Base-by-base conservation (phyloP, 2,888 invertebrate species). In the Meghimatium bilineatum region DNA sequence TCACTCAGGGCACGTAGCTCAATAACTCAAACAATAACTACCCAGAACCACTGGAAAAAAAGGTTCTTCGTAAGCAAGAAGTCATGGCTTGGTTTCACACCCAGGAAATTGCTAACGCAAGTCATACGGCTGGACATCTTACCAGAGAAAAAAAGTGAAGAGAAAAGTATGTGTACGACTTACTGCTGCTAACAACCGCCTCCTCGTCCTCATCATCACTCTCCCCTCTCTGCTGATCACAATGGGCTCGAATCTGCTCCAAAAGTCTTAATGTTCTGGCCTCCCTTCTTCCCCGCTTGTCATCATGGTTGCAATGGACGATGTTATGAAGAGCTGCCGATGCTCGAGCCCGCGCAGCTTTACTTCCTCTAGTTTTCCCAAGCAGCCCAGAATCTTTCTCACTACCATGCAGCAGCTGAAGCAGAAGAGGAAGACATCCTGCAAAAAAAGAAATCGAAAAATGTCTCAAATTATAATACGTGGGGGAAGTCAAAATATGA, bases 251-350 rank as follows among this genome's bases (percentile, higher is more conserved):
- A 83, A 97, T 96, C 94, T 97, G 97, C 93, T 98, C 98, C 88
- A 99, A 95, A 81, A 98, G 95, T 86, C 97, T 95, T 91, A 99
- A 95, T 3, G 99, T 97, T 92, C 98, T 95, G 0, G 96, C 96
- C 94, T 99, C 99, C 23, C 98, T 95, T 88, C 98, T 95, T 1
- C 97, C 96, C 10, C 97, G 95, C 93, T 97, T 97, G 87, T 98
- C 98, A 90, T 98, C 98, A 3, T 97, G 96, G 93, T 97, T 97
- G 38, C 97, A 96, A 93, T 97, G 97, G n/a, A 99, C 97, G 85
- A 99, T 96, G 93, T 98, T 98, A 90, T 97, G 96, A 84, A 99
- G 94, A 0, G 98, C 98, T 91, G 96, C 96, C 0, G 97, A 96
- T 0, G 98, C 98, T 82, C 97, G 96, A 86, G 96, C 96, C 78